Evolutionary conservation across 1,140 invertebrate genomes (phyloP), one percentile per base, ranked within the genome.

Genomic region (Meloidogyne floridensis): DNA sequence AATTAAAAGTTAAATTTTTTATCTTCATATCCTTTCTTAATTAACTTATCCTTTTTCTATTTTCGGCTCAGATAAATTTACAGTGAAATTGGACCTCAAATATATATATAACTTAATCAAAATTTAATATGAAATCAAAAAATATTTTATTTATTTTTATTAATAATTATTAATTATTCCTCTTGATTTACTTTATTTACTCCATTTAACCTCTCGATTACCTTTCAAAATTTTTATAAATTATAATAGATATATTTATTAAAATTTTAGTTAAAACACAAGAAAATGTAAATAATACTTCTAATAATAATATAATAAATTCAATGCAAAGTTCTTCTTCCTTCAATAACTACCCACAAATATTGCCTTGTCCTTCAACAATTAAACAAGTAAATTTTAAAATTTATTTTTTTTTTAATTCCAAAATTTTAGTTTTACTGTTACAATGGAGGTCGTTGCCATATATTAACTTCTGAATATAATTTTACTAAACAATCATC

Each of bases 381-480:
- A 65, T 65, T n/a, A n/a, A 65, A 65, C 59, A 65, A 65, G 59
- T 65, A n/a, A 6, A 15, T 3, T 15, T n/a, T n/a, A 13, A 65
- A 65, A 65, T n/a, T 65, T 6, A n/a, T 13, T 18, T 65, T n/a
- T n/a, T 65, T 18, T 65, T 59, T 32, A 32, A 32, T 32, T 59
- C 13, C 13, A 54, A 59, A 47, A 47, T 47, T 47, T 8, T 59
- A 65, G 59, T n/a, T 65, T 65, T n/a, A 65, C 18, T 65, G 59
- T 65, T 65, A 65, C n/a, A 65, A 65, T 65, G 59, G 59, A n/a
- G 59, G 59, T n/a, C n/a, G 4, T 15, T 65, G 59, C n/a, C 15
- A 65, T n/a, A 65, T 65, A n/a, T 65, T 65, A 65, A 18, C 7
- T n/a, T n/a, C 59, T n/a, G 59, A 65, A 65, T n/a, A 65, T 65